Percentiles rank a stretch among this genome's conserved stretches.
Evolutionary conservation across 2,888 invertebrate species (phyloP).

Genomic region (Hirtodrosophila duncani): DNA sequence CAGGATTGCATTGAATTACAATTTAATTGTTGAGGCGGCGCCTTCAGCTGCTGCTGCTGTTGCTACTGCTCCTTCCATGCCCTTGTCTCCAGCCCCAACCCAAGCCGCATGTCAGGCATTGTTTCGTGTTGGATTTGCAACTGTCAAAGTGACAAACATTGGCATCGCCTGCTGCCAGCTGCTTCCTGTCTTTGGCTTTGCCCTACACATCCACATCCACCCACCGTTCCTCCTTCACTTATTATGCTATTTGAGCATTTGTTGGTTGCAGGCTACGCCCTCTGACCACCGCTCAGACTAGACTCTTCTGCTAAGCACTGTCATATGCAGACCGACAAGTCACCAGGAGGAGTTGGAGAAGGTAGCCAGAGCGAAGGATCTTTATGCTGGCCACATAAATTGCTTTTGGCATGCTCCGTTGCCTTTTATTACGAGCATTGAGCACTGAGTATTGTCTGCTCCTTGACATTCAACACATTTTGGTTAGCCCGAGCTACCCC

Average conservation of each 20-base stretch:
- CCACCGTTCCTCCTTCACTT: conserved; percentile 21
- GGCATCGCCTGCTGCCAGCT: conserved; percentile 19
- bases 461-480: conserved; percentile 52
- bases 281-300: not conserved
- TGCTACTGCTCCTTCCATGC: too few species aligned
- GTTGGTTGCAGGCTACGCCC: conserved; percentile 16
- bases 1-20: conserved; percentile 66
- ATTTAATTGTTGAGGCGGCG: conserved; percentile 51
- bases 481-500: not conserved
- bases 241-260: conserved; percentile 63
- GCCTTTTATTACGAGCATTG: conserved; percentile 55
- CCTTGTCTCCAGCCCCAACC: not conserved
- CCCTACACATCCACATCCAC: not conserved
- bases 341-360: conserved; percentile 11
- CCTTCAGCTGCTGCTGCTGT: conserved; percentile 1
- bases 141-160: conserved; percentile 68
- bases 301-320: not conserved
- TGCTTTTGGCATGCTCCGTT: conserved; percentile 68
- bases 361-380: conserved; percentile 8
- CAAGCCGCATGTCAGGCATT: conserved; percentile 16
- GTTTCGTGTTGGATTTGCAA: conserved; percentile 60
- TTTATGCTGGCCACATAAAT: conserved; percentile 47
- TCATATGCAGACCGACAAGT: conserved; percentile 33
- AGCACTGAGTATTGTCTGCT: conserved; percentile 57
- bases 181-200: not conserved